Evolutionary conservation across 2,888 invertebrate species (phyloP).

Genomic region (Pristionchus mayeri): DNA sequence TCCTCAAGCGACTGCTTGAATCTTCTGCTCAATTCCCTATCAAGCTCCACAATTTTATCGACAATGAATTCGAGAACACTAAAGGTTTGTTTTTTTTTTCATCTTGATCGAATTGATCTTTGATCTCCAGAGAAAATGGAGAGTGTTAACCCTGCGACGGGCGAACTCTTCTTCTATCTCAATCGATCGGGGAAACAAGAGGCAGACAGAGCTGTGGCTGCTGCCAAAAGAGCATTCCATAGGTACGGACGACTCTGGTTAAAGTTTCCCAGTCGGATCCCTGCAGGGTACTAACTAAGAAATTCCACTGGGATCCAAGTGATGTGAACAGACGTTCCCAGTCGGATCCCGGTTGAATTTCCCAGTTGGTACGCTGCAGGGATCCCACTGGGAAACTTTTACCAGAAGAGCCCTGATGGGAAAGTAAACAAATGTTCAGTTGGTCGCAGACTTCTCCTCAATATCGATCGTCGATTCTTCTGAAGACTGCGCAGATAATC

Average conservation of each 20-base stretch:
- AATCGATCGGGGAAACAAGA: conserved; percentile 77
- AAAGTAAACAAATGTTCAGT: conserved; percentile 71
- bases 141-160: conserved; percentile 78
- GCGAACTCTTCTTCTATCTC: conserved; percentile 71
- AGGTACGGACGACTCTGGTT: too few species aligned
- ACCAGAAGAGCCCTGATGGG: too few species aligned
- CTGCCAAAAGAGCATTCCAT: conserved; percentile 79
- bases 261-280: too few species aligned
- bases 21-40: conserved; percentile 30
- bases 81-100: not conserved
- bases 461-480: conserved; percentile 75
- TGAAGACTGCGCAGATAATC: conserved; percentile 43
- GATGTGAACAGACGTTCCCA: too few species aligned
- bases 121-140: conserved; percentile 71
- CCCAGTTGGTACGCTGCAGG: too few species aligned
- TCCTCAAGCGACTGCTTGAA: conserved; percentile 25
- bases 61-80: conserved; percentile 43
- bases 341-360: too few species aligned
- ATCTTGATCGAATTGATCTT: not conserved
- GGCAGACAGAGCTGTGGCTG: conserved; percentile 77
- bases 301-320: too few species aligned
- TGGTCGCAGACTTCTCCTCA: conserved; percentile 78
- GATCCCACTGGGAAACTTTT: too few species aligned
- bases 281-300: too few species aligned
- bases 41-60: conserved; percentile 49